phyloP scores from a whole-genome alignment of 2,113 vertebrate species.

The Sminthopsis crassicaudata region DNA sequence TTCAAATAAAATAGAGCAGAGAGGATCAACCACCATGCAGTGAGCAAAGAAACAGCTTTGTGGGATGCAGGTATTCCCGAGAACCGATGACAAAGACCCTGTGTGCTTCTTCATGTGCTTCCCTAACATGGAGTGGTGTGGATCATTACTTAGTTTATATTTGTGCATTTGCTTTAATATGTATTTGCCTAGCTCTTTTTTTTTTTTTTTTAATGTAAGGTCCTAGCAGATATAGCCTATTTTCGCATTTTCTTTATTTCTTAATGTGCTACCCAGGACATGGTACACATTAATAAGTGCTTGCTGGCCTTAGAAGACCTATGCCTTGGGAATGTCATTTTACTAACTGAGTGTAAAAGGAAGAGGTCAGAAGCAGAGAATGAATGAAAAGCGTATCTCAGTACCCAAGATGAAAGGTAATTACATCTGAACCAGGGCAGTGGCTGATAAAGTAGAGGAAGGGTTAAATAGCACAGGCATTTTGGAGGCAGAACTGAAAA shows the following conservation, averaged over 20 bases:
- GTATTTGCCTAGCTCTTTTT: neutral
- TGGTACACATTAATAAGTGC: neutral
- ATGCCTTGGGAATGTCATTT: neutral
- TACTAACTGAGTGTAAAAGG: neutral
- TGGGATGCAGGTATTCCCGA: neutral
- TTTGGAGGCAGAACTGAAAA: neutral
- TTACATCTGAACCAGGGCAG: neutral
- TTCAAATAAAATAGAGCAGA: neutral
- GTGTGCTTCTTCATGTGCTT: neutral
- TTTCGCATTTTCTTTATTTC: neutral
- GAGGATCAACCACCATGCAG: neutral
- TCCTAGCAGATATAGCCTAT: neutral
- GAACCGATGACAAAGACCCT: neutral
- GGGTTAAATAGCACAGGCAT: neutral
- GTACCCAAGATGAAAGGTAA: neutral
- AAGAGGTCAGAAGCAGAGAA: neutral
- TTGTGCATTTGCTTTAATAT: neutral
- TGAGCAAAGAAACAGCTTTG: neutral
- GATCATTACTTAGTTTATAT: neutral
- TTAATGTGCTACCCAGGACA: neutral
- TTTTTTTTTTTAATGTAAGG: neutral
- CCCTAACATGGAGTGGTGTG: neutral
- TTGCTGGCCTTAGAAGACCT: neutral
- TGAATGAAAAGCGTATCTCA: neutral
- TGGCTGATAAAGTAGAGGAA: neutral